These are phyloP conservation scores for Pseudomugil tenellus DNA, from an alignment of 2,797 vertebrate species.

Conservation along the genomic window DNA sequence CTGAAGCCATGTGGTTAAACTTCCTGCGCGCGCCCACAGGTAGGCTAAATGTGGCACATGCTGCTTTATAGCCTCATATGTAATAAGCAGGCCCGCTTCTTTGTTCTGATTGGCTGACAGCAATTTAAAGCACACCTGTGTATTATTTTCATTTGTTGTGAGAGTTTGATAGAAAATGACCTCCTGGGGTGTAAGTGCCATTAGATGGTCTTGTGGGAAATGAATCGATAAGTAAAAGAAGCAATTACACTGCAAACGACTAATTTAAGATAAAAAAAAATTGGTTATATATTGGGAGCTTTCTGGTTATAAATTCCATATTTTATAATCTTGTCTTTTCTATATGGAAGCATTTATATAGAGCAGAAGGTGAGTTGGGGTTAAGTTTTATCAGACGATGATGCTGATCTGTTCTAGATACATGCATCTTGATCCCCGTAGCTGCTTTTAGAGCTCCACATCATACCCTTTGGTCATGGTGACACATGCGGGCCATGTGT, in stretches of 20 bases:
- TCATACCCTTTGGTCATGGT: slow-evolving; percentile 17
- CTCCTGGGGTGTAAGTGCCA: not conserved
- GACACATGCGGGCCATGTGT: slow-evolving; percentile 13
- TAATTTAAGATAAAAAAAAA: too few species aligned
- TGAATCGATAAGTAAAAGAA: not conserved
- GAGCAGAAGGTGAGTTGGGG: not conserved
- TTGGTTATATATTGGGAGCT: not conserved
- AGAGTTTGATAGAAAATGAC: not conserved
- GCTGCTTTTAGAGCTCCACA: not conserved
- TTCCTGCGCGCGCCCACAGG: slow-evolving; percentile 37
- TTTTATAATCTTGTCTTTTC: not conserved
- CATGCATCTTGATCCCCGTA: not conserved
- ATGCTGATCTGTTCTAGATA: slow-evolving; percentile 5
- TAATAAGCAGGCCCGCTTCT: slow-evolving; percentile 20
- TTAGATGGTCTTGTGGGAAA: not conserved
- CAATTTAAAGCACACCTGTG: slow-evolving; percentile 69
- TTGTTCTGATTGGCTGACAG: slow-evolving; percentile 62
- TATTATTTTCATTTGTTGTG: slow-evolving; percentile 20
- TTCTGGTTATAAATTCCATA: not conserved
- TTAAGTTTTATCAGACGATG: not conserved
- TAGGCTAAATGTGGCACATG: slow-evolving; percentile 53
- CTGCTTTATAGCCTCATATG: slow-evolving; percentile 50
- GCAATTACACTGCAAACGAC: too few species aligned
- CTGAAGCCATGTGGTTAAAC: slow-evolving; percentile 5
- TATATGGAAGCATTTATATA: not conserved